Percentiles rank a stretch among this genome's conserved stretches.
phyloP scores from a whole-genome alignment of 2,113 vertebrate genomes.

The Geococcyx californianus region DNA sequence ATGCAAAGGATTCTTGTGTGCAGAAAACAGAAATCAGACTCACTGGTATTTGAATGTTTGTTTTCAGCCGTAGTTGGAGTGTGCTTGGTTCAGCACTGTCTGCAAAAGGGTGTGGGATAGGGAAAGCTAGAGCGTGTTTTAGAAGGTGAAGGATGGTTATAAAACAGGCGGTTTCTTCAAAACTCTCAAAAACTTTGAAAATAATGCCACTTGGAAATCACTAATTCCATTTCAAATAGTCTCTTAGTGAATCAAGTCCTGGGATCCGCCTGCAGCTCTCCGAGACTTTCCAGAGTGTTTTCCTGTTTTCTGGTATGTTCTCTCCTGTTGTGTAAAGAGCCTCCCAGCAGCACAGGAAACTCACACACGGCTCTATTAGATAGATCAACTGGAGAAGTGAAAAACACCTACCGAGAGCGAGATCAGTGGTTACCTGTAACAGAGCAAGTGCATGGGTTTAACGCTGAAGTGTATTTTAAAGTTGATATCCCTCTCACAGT shows the following conservation, averaged over 20 bases:
- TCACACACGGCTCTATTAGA: not conserved
- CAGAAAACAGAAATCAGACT: not conserved
- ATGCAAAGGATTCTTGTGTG: not conserved
- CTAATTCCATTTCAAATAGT: not conserved
- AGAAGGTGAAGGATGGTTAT: not conserved
- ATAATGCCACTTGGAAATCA: not conserved
- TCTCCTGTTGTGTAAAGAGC: not conserved
- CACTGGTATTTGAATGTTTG: not conserved
- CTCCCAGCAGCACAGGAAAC: not conserved
- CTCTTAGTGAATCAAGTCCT: not conserved
- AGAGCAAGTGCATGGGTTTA: not conserved
- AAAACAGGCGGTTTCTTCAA: not conserved
- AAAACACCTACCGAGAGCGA: not conserved
- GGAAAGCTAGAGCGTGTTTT: not conserved
- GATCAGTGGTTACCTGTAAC: not conserved
- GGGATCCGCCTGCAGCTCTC: not conserved
- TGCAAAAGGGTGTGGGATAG: not conserved
- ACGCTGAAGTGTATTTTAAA: not conserved
- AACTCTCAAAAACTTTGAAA: not conserved
- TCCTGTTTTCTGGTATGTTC: slow-evolving; percentile 34
- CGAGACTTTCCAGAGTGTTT: not conserved
- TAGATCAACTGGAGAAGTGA: not conserved
- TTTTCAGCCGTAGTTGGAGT: not conserved
- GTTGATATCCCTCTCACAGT: not conserved
- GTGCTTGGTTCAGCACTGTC: not conserved